A percentile compares a stretch with the other conserved stretches of the same genome.
These are phyloP conservation scores for Meiosimyza platycephala DNA, from an alignment of 2,888 invertebrate species.

Conservation along the genomic window DNA sequence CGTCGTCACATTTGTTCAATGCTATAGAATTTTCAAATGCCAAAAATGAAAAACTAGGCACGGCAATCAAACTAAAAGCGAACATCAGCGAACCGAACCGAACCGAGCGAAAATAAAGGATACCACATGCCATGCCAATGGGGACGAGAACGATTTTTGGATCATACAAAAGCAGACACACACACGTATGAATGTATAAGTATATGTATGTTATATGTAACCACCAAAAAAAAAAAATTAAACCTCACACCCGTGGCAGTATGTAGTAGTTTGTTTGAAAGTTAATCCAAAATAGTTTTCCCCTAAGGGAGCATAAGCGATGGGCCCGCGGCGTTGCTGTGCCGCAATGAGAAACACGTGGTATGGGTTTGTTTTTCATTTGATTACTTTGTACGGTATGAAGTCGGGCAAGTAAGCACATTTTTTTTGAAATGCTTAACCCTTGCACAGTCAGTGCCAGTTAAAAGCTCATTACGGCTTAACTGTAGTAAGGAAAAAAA, in stretches of 20 bases:
- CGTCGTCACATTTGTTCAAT: neutral
- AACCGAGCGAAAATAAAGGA: neutral
- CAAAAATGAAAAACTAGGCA: constrained; percentile 55
- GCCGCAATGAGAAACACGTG: constrained; percentile 4
- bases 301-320: constrained; percentile 29
- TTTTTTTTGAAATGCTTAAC: too few species aligned
- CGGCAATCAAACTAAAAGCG: constrained; percentile 62
- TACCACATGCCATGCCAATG: constrained; percentile 3
- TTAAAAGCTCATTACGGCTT: too few species aligned
- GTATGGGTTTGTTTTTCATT: constrained; percentile 33
- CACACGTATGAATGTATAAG: neutral
- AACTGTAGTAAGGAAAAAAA: too few species aligned
- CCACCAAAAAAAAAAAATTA: neutral
- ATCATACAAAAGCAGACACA: constrained; percentile 17
- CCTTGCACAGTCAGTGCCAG: too few species aligned
- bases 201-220: neutral
- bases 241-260: neutral
- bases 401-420: too few species aligned
- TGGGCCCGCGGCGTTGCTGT: constrained; percentile 2
- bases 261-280: constrained; percentile 24
- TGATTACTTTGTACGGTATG: constrained; percentile 29
- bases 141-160: constrained; percentile 12
- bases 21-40: constrained; percentile 10
- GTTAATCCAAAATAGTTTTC: constrained; percentile 36
- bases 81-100: neutral